These are phyloP conservation scores for Nymphalis c-album DNA, from an alignment of 2,888 invertebrate species.

Conservation along the genomic window DNA sequence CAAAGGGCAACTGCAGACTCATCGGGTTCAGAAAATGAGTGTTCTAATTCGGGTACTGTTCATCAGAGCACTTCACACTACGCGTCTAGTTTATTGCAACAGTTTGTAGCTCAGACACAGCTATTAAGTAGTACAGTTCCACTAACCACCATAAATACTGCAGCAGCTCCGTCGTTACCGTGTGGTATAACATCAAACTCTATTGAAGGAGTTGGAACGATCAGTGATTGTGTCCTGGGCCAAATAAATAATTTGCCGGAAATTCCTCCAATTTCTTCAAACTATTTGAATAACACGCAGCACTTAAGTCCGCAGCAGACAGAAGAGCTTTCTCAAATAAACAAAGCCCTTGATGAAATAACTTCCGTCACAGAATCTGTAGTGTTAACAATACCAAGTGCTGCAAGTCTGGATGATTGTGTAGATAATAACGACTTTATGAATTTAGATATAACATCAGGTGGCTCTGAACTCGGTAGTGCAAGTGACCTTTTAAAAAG, in stretches of 20 bases:
- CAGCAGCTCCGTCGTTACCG: conserved; percentile 52
- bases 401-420: conserved; percentile 72
- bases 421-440: conserved; percentile 77
- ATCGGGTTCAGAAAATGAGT: conserved; percentile 87
- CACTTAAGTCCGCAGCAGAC: conserved; percentile 76
- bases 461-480: conserved; percentile 65
- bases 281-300: conserved; percentile 63
- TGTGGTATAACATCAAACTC: conserved; percentile 56
- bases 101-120: conserved; percentile 91
- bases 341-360: conserved; percentile 77
- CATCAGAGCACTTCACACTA: conserved; percentile 83
- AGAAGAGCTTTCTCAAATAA: conserved; percentile 74
- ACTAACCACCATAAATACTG: conserved; percentile 57
- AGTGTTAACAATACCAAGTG: conserved; percentile 67
- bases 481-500: conserved; percentile 70
- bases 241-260: conserved; percentile 67
- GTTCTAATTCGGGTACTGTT: conserved; percentile 76
- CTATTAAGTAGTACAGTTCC: conserved; percentile 80
- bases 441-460: conserved; percentile 68
- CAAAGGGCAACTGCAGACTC: conserved; percentile 86
- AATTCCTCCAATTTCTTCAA: conserved; percentile 66
- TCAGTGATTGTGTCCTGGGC: conserved; percentile 69
- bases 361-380: conserved; percentile 67
- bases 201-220: conserved; percentile 63
- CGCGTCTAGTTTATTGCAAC: conserved; percentile 88